Evolutionary conservation across 1,140 invertebrate species (phyloP), one percentile per base, ranked within the genome.

Genomic region (Drosophila jambulina): DNA sequence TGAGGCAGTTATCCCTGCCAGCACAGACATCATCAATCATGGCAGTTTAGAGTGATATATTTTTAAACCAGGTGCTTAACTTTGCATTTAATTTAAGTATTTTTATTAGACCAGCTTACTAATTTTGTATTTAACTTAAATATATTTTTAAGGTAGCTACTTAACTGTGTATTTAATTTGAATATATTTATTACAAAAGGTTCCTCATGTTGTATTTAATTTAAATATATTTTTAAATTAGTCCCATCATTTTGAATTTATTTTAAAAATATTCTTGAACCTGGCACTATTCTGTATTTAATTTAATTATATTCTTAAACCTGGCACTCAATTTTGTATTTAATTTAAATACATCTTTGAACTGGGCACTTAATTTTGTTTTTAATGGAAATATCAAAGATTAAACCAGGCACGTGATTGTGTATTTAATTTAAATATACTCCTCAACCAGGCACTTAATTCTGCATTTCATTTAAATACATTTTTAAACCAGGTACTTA

Each of bases 21-120:
- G 38, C 43, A 10, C 13, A 21, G 32, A 15, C 19, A 57, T 57
- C 34, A 57, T 57, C 54, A 57, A 40, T 57, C 54, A 57, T 25
- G 21, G 17, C 34, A 25, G 21, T 13, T 12, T 9, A 23, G 23
- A 57, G 21, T 17, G 51, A 36, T 54, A 23, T 36, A 53, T 21
- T 36, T 21, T 23, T 54, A 21, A 36, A 12, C 1, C 49, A n/a
- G 3, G 1, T 1, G 13, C 17, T 13, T 19, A 2, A 32, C 13
- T 49, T 32, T 19, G 2, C 8, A 32, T 19, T 19, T 19, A 7
- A 19, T 12, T 51, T 42, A 36, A 25, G 27, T n/a, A n/a, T n/a
- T n/a, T n/a, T n/a, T 27, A 27, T 32, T 10, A 32, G 2, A 32
- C 29, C 9, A 32, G 9, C 1, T 10, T 32, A 2, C 9, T 10